Base-by-base conservation (phyloP, 2,113 vertebrate genomes). In the Oreochromis aureus region DNA sequence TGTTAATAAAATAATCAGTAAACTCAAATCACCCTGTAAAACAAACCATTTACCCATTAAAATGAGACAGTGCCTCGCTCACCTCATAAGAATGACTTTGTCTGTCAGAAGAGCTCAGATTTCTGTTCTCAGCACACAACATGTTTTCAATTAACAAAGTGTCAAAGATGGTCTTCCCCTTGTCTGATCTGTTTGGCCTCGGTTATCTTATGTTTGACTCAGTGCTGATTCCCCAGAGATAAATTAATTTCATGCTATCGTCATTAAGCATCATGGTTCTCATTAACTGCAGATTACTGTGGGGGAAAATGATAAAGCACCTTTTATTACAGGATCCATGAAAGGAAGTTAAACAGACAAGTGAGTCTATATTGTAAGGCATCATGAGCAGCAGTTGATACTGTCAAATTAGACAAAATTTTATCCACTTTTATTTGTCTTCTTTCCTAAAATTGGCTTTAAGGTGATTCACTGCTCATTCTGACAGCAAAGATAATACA, bases 201-300 rank as follows among this genome's bases (percentile, higher is more conserved):
- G 12, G 56, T 59, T 16, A 85, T 22, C 34, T 24, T 59, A 51
- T 61, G 56, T 69, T 80, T 83, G 32, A 78, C 61, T 73, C 12
- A 3, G 11, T 30, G 54, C 69, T 51, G 34, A 80, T 89, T 84
- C 84, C 94, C 94, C 83, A 83, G 93, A 92, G 93, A 87, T 55
- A 56, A 7, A 86, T 86, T 86, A 32, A 82, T 89, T 86, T n/a
- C 61, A 91, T 51, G 27, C 36, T 54, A 16, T 82, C 51, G 3
- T 91, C 87, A 89, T 51, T 22, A 85, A 86, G 59, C 63, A 73
- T 89, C 24, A 53, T 2, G 56, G 80, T 86, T 86, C n/a, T 87
- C 36, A 92, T 88, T 80, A 89, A 44, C 10, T 34, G 69, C 48
- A 82, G 27, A 82, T 78, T 85, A 46, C 61, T 85, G 19, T 27